Base-by-base conservation (phyloP, 1,140 invertebrate species). In the Liolophura sinensis region DNA sequence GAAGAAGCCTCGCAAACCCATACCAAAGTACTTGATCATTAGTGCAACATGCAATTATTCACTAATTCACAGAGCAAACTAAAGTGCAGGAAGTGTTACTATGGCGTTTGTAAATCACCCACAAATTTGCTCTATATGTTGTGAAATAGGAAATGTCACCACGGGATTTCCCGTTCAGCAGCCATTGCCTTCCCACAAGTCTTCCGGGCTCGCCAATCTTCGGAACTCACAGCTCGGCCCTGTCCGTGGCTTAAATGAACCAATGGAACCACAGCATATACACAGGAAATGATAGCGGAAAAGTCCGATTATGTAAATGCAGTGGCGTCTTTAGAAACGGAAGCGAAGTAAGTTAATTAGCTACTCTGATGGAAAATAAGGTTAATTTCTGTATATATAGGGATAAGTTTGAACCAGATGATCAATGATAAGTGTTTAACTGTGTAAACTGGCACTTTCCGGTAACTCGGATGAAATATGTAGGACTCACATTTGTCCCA, bases 11-110 rank as follows among this genome's bases (percentile, higher is more conserved):
- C 93, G 91, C 88, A 97, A 91, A 88, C 94, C 93, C 93, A 96
- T 96, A 90, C 95, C 93, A 90, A 96, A 89, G 89, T 93, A 92
- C 87, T 95, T 96, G 89, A 94, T 92, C 94, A 97, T 97, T 91
- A 73, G 82, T 77, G 75, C 67, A 60, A 67, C 62, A 67, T 60
- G 27, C 12, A 66, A 58, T 31, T 58, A 24, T 27, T 58, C 31
- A 40, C 31, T 3, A 40, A 40, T 40, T 40, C 31, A 40, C 31
- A 40, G 31, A 40, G 31, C 9, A 40, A 40, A 5, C 31, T 40
- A 40, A 40, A 40, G 31, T 40, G 9, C 9, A 40, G 31, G 31
- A 40, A 40, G 31, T 40, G 31, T 40, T 40, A 40, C 31, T 40
- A 40, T 40, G 31, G 31, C 31, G 31, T 40, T 40, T 40, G 31